Evolutionary conservation across 37 sponge, comb jelly and placozoan genomes (phyloP).

Genomic region (Amphimedon queenslandica): DNA sequence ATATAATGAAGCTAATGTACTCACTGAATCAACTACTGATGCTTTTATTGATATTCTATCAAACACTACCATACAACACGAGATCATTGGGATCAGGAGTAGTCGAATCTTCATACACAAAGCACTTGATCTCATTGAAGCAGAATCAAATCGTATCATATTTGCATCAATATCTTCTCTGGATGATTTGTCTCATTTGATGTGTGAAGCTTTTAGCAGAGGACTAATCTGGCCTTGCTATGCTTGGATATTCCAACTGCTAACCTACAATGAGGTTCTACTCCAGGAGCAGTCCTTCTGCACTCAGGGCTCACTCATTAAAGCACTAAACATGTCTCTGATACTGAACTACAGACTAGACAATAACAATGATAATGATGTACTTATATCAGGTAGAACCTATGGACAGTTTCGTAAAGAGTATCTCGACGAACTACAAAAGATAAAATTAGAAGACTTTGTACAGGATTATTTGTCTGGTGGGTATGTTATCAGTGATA

Average conservation of each 20-base stretch:
- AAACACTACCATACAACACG: too few relatives aligned
- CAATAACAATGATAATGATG: neutral
- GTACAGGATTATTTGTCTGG: neutral
- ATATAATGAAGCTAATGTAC: neutral
- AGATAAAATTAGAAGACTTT: too few relatives aligned
- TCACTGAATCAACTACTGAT: neutral
- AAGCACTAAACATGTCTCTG: too few relatives aligned
- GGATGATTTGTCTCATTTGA: too few relatives aligned
- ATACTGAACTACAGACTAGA: neutral
- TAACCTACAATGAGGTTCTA: too few relatives aligned
- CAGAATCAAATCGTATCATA: too few relatives aligned
- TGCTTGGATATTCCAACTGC: slow-evolving; percentile 27
- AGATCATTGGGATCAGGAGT: too few relatives aligned
- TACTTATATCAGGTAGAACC: slow-evolving; percentile 14
- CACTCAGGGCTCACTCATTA: too few relatives aligned
- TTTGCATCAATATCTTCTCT: too few relatives aligned
- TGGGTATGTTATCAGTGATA: neutral
- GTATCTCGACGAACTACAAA: slow-evolving; percentile 12
- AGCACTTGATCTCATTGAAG: too few relatives aligned
- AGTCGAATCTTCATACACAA: too few relatives aligned
- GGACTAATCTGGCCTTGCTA: slow-evolving; percentile 28
- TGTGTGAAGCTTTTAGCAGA: slow-evolving; percentile 35
- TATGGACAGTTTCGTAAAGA: slow-evolving; percentile 22
- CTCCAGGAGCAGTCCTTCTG: too few relatives aligned
- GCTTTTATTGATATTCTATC: neutral